A percentile compares a stretch with the other conserved stretches of the same genome.
Evolutionary conservation across 2,888 invertebrate species (phyloP).

Genomic region (Melanophora roralis): DNA sequence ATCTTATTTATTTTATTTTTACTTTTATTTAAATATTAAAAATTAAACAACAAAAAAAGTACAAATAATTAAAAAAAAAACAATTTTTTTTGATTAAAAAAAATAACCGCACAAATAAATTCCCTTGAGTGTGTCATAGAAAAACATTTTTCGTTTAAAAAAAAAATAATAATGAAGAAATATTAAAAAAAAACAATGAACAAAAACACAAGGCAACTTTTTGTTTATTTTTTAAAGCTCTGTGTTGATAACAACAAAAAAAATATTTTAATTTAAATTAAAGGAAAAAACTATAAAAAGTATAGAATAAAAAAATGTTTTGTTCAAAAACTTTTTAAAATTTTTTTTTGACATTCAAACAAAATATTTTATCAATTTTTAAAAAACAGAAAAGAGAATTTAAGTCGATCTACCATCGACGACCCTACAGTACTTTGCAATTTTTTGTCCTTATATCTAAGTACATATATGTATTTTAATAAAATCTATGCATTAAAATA

Average conservation of each 20-base stretch:
- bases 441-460: no score
- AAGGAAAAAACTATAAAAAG: constrained; percentile 16
- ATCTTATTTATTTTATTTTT: background rate
- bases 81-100: constrained; percentile 51
- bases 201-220: constrained; percentile 59
- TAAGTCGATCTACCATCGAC: no score
- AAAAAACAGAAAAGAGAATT: no score
- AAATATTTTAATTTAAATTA: constrained; percentile 60
- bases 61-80: constrained; percentile 61
- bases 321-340: no score
- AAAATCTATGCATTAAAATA: no score
- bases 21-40: constrained; percentile 39
- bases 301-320: no score
- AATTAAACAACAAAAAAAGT: constrained; percentile 34
- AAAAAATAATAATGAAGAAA: constrained; percentile 38
- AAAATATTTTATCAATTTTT: no score
- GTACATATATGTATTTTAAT: no score
- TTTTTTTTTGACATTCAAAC: no score
- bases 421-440: no score
- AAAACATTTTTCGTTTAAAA: constrained; percentile 34
- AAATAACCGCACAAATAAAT: constrained; percentile 55
- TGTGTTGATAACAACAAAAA: constrained; percentile 26
- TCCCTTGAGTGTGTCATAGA: constrained; percentile 64
- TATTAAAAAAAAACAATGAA: constrained; percentile 44
- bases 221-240: constrained; percentile 53